Evolutionary conservation across 1,140 invertebrate species (phyloP).

Genomic region (Ips typographus): DNA sequence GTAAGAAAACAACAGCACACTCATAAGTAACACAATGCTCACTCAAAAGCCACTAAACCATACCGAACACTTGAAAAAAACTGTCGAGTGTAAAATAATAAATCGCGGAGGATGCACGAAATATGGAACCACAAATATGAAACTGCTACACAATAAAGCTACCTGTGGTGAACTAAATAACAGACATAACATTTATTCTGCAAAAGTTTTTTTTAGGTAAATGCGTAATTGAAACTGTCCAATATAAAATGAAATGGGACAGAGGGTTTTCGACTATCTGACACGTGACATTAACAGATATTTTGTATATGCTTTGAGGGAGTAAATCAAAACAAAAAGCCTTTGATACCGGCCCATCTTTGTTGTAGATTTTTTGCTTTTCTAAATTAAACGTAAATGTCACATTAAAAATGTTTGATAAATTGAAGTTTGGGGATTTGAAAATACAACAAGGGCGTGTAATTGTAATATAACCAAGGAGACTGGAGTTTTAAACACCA

Average conservation of each 20-base stretch:
- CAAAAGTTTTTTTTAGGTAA: conserved; percentile 16
- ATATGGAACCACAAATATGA: conserved; percentile 13
- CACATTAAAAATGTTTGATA: no score
- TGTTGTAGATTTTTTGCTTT: no score
- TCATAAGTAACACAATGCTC: not conserved
- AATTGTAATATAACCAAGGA: no score
- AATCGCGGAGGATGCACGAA: not conserved
- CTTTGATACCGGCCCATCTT: not conserved
- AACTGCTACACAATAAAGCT: conserved; percentile 30
- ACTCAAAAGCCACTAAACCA: no score
- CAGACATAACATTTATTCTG: conserved; percentile 12
- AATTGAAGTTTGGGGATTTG: no score
- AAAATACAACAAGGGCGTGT: no score
- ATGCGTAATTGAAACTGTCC: conserved; percentile 10
- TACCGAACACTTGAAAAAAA: no score
- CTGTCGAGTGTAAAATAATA: no score
- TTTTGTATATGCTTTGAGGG: conserved; percentile 17
- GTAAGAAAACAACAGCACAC: conserved; percentile 1
- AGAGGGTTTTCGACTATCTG: conserved; percentile 3
- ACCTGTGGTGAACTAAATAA: conserved; percentile 28
- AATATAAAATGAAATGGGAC: conserved; percentile 10
- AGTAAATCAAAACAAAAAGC: conserved; percentile 19
- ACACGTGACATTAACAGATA: conserved; percentile 15
- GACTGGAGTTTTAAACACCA: not conserved
- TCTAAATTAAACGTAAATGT: no score